Conservation (phyloP, 2,797 vertebrate genomes). For the Alectoris magna region DNA sequence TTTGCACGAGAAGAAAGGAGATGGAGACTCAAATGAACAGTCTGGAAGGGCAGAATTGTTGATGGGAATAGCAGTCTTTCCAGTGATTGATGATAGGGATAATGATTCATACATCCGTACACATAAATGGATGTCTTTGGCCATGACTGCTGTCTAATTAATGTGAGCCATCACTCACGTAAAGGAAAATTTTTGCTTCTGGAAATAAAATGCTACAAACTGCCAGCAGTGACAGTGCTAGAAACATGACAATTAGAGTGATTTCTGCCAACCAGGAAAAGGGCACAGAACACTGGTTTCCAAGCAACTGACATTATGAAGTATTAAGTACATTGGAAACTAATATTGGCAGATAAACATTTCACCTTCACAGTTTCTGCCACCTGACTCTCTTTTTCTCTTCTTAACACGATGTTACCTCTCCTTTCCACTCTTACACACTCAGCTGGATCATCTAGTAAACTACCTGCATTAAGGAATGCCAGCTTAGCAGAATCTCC, state of each 20-base stretch:
- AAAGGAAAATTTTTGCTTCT: conserved; percentile 59
- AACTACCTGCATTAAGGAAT: not conserved
- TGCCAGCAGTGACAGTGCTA: conserved; percentile 62
- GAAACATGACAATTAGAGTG: conserved; percentile 77
- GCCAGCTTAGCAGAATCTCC: not conserved
- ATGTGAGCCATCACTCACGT: conserved; percentile 61
- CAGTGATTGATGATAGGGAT: conserved; percentile 19
- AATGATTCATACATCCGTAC: conserved; percentile 22
- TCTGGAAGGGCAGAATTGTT: conserved; percentile 10
- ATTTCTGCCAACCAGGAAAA: conserved; percentile 74
- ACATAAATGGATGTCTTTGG: conserved; percentile 47
- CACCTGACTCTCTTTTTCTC: not conserved
- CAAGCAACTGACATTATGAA: conserved; percentile 76
- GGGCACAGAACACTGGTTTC: conserved; percentile 71
- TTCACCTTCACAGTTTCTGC: conserved; percentile 25
- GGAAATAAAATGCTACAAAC: conserved; percentile 50
- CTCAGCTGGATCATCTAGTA: not conserved
- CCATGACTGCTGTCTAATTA: conserved; percentile 73
- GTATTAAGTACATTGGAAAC: conserved; percentile 46
- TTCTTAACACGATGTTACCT: not conserved
- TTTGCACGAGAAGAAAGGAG: conserved; percentile 1
- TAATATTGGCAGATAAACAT: conserved; percentile 28
- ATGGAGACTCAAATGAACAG: not conserved
- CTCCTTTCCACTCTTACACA: not conserved
- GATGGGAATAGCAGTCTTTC: not conserved